A percentile compares a stretch with the other conserved stretches of the same genome.
Conservation (phyloP, 1,140 invertebrate species). For the Drosophila burlai region DNA sequence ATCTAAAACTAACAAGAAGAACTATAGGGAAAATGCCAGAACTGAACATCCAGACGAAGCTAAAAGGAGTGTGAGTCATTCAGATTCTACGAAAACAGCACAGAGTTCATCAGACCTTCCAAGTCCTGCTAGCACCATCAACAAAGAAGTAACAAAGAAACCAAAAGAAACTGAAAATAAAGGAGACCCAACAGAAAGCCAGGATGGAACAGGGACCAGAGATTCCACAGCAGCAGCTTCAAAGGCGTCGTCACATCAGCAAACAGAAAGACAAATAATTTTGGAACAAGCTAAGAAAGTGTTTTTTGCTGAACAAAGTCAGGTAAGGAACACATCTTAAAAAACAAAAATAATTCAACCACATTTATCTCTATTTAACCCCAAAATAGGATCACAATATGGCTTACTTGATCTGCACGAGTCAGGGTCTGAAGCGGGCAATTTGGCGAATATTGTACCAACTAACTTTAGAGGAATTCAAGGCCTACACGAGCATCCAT, state of each 20-base stretch:
- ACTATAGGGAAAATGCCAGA: neutral
- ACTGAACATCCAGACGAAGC: neutral
- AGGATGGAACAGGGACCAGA: neutral
- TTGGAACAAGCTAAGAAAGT: constrained; percentile 3
- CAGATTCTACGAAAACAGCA: neutral
- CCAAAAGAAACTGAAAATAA: neutral
- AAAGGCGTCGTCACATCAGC: neutral
- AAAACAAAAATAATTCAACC: neutral
- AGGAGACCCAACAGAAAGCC: neutral
- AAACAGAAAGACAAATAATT: neutral
- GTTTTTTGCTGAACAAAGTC: constrained; percentile 5
- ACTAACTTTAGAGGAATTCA: constrained; percentile 40
- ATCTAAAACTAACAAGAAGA: neutral
- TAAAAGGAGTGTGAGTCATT: neutral
- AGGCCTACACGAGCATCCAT: constrained; percentile 44
- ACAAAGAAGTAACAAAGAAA: no score
- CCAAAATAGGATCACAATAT: constrained; percentile 52
- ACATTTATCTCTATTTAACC: neutral
- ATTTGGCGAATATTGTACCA: constrained; percentile 60
- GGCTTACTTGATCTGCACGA: constrained; percentile 40
- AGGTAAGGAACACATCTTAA: constrained; percentile 24
- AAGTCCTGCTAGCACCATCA: neutral
- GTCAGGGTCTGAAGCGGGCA: constrained; percentile 21
- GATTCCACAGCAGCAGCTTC: neutral
- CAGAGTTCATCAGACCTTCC: neutral